Conservation (phyloP, 2,888 invertebrate species). For the Podabrus alpinus region DNA sequence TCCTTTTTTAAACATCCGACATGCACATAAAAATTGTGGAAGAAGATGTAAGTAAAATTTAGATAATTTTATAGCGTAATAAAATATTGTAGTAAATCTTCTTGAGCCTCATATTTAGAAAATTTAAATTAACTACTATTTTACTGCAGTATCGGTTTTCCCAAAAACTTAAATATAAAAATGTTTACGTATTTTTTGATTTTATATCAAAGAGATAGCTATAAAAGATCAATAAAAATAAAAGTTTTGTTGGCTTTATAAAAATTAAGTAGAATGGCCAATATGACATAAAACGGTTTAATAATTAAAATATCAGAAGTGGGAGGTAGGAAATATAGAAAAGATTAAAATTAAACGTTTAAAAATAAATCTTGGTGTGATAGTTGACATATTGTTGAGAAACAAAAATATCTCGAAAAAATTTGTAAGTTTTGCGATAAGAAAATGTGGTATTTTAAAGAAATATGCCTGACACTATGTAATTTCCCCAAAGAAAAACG, state of each 20-base stretch:
- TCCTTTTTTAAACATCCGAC: background rate
- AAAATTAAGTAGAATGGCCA: background rate
- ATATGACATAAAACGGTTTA: background rate
- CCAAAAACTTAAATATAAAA: background rate
- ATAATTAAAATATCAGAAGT: background rate
- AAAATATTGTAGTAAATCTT: background rate
- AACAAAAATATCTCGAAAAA: background rate
- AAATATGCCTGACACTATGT: background rate
- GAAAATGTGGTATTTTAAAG: background rate
- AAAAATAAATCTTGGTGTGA: background rate
- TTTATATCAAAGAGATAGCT: background rate
- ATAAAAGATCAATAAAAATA: background rate
- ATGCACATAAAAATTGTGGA: background rate
- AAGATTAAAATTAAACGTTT: background rate
- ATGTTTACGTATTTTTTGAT: background rate
- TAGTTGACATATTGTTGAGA: background rate
- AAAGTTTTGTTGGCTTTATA: background rate
- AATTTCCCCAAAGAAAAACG: background rate
- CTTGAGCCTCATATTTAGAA: background rate
- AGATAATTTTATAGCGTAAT: background rate
- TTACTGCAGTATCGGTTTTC: background rate
- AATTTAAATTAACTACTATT: background rate
- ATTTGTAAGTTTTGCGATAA: background rate
- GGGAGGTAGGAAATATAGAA: background rate
- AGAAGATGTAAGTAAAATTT: background rate